Percentiles rank a stretch among this genome's conserved stretches.
These are phyloP conservation scores for Craniophora ligustri DNA, from an alignment of 2,888 invertebrate genomes.

Conservation along the genomic window DNA sequence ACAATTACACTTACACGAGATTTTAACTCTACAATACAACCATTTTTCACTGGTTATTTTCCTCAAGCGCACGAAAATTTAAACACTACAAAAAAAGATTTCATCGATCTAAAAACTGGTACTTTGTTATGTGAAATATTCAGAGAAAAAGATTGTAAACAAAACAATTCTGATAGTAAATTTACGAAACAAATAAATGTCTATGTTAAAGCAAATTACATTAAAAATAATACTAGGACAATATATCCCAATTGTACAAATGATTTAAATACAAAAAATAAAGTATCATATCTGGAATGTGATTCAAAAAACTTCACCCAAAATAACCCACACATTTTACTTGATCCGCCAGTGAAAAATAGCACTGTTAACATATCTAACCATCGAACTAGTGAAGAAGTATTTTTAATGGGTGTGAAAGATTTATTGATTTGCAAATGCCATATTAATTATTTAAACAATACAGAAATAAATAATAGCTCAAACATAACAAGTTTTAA, in stretches of 20 bases:
- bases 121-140: slow-evolving; percentile 1
- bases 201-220: slow-evolving; percentile 17
- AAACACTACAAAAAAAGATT: neutral
- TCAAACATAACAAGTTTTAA: slow-evolving; percentile 7
- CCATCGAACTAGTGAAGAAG: neutral
- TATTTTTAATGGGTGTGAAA: neutral
- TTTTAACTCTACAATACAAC: slow-evolving; percentile 20
- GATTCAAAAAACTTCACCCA: slow-evolving; percentile 12
- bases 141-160: slow-evolving; percentile 2
- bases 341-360: neutral
- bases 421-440: slow-evolving; percentile 7
- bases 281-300: slow-evolving; percentile 14
- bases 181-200: slow-evolving; percentile 14
- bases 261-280: neutral
- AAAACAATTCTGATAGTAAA: neutral
- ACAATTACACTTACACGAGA: slow-evolving; percentile 19
- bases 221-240: slow-evolving; percentile 22
- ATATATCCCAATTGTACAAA: slow-evolving; percentile 27
- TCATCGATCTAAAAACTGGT: neutral
- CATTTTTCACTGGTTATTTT: slow-evolving; percentile 34
- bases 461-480: neutral
- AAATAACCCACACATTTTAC: slow-evolving; percentile 16
- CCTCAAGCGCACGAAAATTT: neutral
- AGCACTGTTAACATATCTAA: neutral
- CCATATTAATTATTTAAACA: slow-evolving; percentile 1